Conservation (phyloP, 2,113 vertebrate species). For the Struthio camelus region DNA sequence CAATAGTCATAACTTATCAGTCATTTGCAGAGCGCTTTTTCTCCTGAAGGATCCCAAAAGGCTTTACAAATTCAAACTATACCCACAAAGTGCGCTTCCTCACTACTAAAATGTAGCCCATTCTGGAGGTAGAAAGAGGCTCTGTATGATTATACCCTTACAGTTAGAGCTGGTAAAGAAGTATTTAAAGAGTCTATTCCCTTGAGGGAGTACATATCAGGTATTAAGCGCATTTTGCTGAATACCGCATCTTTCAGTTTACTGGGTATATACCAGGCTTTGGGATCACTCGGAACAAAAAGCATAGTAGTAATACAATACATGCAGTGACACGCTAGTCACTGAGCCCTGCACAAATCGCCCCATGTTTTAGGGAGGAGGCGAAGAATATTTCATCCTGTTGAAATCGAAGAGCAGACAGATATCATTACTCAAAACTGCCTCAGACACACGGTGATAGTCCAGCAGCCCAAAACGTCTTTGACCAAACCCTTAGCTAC, state of each 20-base stretch:
- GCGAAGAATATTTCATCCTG: background rate
- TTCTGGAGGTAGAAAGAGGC: constrained; percentile 45
- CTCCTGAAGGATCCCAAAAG: constrained; percentile 52
- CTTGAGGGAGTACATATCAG: background rate
- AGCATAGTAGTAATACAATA: background rate
- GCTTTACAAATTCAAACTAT: constrained; percentile 57
- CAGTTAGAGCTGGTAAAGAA: constrained; percentile 23
- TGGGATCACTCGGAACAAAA: background rate
- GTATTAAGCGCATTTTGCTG: constrained; percentile 32
- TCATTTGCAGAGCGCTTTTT: constrained; percentile 52
- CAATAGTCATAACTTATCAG: constrained; percentile 60
- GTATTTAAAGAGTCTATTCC: constrained; percentile 37
- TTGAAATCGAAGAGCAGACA: background rate
- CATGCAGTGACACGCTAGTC: accelerated
- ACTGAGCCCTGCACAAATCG: background rate
- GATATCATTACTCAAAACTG: background rate
- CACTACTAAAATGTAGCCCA: constrained; percentile 28
- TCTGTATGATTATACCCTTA: constrained; percentile 43
- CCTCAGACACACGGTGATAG: background rate
- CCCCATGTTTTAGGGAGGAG: background rate
- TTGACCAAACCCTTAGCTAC: background rate
- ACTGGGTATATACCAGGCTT: background rate
- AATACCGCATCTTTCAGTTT: background rate
- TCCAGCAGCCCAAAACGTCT: background rate
- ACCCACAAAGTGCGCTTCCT: background rate